Base-by-base conservation (phyloP, 2,797 vertebrate genomes). In the Glossophaga mutica region DNA sequence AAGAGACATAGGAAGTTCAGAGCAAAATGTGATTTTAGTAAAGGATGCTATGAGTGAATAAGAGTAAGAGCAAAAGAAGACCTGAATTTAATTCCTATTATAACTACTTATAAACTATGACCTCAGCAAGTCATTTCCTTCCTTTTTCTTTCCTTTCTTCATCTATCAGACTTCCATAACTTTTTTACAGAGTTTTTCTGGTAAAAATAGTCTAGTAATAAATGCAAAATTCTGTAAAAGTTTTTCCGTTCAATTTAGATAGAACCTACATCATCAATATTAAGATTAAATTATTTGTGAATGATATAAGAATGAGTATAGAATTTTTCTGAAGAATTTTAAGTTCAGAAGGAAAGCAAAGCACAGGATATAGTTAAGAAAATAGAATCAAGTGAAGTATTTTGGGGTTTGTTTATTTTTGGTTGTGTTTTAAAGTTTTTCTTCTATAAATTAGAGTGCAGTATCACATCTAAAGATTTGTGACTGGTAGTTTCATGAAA, bases 271-370 rank as follows among this genome's bases (percentile, higher is more conserved):
- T 71, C 19, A 67, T 12, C 34, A 12, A 87, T 29, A 52, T 65
- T 42, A 82, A 68, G 21, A 26, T 39, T 6, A 77, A 90, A 59
- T 74, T 21, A 77, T 74, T 78, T 4, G 0, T 37, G 46, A 48
- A 70, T n/a, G 37, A 67, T 44, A 24, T 34, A 37, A 86, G 6
- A 0, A 44, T 81, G 29, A 48, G 4, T 74, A 4, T 77, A 74
- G 2, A 83, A 65, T 78, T 83, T 52, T 62, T 12, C 34, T 68
- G 18, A 94, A 87, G 67, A 90, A 91, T 78, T 93, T 94, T 94
- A 46, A 79, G 87, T 34, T 93, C 68, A 52, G n/a, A 81, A 86
- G 46, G 37, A 86, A 55, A 81, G 16, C n/a, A 86, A 93, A 84
- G 7, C 78, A 78, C 11, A 77, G 39, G 42, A n/a, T 77, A 59